These are phyloP conservation scores for Listronotus bonariensis DNA, from an alignment of 1,140 invertebrate genomes.

Conservation along the genomic window DNA sequence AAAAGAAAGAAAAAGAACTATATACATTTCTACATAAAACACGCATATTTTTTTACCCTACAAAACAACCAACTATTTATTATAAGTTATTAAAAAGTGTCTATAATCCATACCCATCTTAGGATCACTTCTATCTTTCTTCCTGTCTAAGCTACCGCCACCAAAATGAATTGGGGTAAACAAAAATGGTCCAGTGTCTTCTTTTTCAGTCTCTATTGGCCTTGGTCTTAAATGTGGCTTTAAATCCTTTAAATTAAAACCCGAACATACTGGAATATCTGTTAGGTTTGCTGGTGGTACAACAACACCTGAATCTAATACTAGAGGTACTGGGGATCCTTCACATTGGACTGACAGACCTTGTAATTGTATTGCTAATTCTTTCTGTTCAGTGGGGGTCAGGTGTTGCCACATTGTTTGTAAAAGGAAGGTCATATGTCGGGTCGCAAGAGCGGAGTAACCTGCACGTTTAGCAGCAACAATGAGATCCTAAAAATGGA, in stretches of 20 bases:
- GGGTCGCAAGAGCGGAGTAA: slow-evolving; percentile 85
- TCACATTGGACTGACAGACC: slow-evolving; percentile 82
- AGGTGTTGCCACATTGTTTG: slow-evolving; percentile 82
- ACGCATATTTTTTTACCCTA: too few relatives aligned
- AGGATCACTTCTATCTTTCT: slow-evolving; percentile 61
- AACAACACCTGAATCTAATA: slow-evolving; percentile 75
- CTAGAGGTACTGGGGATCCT: slow-evolving; percentile 80
- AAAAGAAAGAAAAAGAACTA: too few relatives aligned
- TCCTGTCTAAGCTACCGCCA: slow-evolving; percentile 65
- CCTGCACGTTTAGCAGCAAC: slow-evolving; percentile 87
- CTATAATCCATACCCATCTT: slow-evolving; percentile 76
- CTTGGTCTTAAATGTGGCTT: slow-evolving; percentile 74
- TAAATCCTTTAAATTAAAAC: slow-evolving; percentile 69
- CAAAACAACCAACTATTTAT: too few relatives aligned
- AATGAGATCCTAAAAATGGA: slow-evolving; percentile 78
- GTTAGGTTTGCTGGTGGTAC: slow-evolving; percentile 89
- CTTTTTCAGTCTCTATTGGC: slow-evolving; percentile 66
- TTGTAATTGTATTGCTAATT: slow-evolving; percentile 67
- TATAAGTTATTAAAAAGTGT: too few relatives aligned
- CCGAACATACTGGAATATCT: slow-evolving; percentile 79
- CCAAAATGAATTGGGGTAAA: slow-evolving; percentile 90
- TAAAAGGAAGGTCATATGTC: slow-evolving; percentile 92
- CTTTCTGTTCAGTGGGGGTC: slow-evolving; percentile 70
- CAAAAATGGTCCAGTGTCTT: slow-evolving; percentile 82
- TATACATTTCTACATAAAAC: too few relatives aligned